A percentile compares a stretch with the other conserved stretches of the same genome.
Conservation (phyloP, 2,113 vertebrate genomes). For the Callorhinus ursinus region DNA sequence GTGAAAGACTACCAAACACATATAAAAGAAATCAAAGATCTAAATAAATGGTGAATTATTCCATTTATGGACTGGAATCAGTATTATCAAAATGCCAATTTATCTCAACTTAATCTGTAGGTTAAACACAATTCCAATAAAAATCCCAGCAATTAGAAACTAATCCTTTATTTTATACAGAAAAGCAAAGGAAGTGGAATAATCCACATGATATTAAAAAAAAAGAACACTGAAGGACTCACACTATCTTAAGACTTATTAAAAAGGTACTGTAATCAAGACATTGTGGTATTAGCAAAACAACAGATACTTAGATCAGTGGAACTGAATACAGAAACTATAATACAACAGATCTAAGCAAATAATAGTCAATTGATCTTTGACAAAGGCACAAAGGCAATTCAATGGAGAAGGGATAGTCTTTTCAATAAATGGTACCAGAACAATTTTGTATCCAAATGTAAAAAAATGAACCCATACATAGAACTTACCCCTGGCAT, state of each 20-base stretch:
- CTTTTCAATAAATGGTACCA: not conserved
- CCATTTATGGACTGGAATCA: not conserved
- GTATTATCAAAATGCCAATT: not conserved
- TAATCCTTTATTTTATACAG: not conserved
- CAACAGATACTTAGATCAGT: not conserved
- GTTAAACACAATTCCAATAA: not conserved
- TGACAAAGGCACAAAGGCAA: not conserved
- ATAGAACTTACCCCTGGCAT: not conserved
- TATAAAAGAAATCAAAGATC: not conserved
- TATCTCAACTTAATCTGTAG: not conserved
- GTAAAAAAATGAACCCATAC: not conserved
- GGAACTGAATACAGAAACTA: not conserved
- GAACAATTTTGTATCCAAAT: not conserved
- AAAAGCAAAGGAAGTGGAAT: not conserved
- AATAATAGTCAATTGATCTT: not conserved
- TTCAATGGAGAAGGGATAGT: not conserved
- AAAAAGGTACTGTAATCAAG: too few species aligned
- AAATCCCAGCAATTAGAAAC: not conserved
- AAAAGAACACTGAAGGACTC: not conserved
- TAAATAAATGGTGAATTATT: not conserved
- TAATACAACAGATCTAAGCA: too few species aligned
- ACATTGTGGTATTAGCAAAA: not conserved
- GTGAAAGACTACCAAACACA: not conserved
- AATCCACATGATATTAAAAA: not conserved
- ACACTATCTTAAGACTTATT: not conserved